These are phyloP conservation scores for Tetramorium bicarinatum DNA, from an alignment of 2,888 invertebrate genomes.

Conservation along the genomic window DNA sequence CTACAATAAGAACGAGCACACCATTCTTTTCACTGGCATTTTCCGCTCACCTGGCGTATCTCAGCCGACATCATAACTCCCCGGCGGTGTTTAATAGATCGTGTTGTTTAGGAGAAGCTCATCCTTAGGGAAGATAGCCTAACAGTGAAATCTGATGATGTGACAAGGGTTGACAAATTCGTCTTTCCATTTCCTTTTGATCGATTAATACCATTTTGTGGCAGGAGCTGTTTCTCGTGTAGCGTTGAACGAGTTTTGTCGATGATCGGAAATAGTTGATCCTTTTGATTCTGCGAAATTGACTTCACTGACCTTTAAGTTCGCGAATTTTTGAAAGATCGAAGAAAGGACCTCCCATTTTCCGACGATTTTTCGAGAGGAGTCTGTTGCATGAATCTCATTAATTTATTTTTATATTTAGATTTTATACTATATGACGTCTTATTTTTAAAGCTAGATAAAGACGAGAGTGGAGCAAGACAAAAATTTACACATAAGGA, in stretches of 20 bases:
- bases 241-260: neutral
- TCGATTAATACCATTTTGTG: neutral
- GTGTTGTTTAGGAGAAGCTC: neutral
- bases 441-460: neutral
- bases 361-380: neutral
- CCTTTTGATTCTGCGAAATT: neutral
- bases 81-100: neutral
- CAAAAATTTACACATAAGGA: neutral
- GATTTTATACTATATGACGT: neutral
- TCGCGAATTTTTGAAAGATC: neutral
- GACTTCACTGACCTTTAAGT: neutral
- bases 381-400: conserved; percentile 36
- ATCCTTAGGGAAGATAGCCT: neutral
- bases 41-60: conserved; percentile 86
- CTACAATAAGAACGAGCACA: conserved; percentile 90
- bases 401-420: conserved; percentile 37
- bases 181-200: neutral
- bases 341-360: neutral
- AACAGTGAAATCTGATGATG: too few relatives aligned
- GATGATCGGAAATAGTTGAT: neutral
- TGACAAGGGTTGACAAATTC: neutral
- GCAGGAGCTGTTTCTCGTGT: neutral
- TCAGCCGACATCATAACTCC: neutral
- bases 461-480: neutral
- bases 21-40: conserved; percentile 91